Conservation (phyloP, 2,797 vertebrate genomes). For the Emydoidea blandingii region DNA sequence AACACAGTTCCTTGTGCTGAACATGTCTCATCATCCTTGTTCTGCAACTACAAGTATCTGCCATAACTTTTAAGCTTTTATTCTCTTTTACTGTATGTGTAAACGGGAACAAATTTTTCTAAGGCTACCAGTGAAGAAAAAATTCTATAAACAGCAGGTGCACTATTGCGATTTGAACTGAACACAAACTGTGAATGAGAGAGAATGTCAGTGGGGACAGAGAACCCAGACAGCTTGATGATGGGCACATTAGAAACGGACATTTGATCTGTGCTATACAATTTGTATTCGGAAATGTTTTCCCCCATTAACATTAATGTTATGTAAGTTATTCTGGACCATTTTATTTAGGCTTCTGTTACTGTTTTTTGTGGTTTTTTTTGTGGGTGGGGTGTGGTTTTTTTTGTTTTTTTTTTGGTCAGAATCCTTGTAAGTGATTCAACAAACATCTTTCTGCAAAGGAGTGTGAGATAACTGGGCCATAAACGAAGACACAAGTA, state of each 20-base stretch:
- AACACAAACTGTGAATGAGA: background rate
- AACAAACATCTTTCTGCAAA: background rate
- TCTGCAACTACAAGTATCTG: background rate
- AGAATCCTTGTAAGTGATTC: background rate
- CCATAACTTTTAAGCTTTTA: background rate
- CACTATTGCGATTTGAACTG: background rate
- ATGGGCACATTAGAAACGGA: background rate
- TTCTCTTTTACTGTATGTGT: fast-evolving
- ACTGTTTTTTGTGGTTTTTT: background rate
- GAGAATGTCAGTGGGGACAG: fast-evolving
- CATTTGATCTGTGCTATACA: background rate
- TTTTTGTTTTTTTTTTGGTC: background rate
- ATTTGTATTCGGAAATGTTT: background rate
- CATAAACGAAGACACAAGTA: background rate
- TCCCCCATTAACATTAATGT: background rate
- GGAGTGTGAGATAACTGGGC: background rate
- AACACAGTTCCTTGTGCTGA: fast-evolving
- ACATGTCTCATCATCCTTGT: fast-evolving
- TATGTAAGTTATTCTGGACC: background rate
- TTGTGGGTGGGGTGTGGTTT: too few species aligned
- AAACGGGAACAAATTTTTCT: fast-evolving
- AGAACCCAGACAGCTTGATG: fast-evolving
- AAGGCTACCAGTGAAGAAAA: background rate
- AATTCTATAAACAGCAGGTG: background rate
- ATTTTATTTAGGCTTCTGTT: background rate